phyloP scores from a whole-genome alignment of 2,888 invertebrate species.

The Argyresthia goedartella region DNA sequence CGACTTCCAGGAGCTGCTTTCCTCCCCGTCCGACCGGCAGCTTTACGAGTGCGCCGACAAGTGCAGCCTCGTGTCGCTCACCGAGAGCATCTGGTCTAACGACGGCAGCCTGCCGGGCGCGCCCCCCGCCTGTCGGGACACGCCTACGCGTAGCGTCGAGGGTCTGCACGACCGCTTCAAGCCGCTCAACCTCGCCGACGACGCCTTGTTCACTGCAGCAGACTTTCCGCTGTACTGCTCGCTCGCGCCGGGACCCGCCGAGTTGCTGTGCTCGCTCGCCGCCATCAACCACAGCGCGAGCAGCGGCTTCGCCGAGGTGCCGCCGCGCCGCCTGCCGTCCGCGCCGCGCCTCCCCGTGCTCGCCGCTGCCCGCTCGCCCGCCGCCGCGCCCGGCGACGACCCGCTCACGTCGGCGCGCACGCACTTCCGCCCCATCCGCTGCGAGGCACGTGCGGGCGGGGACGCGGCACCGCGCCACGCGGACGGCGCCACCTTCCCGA shows the following conservation, averaged over 20 bases:
- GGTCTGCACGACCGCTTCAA: conserved; percentile 33
- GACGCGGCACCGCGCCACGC: conserved; percentile 24
- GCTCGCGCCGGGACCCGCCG: conserved; percentile 43
- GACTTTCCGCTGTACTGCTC: conserved; percentile 46
- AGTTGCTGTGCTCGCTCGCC: conserved; percentile 62
- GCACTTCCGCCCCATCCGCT: conserved; percentile 32
- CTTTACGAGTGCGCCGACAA: too few species aligned
- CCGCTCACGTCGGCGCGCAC: conserved; percentile 76
- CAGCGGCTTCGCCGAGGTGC: conserved; percentile 8
- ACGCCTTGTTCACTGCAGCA: conserved; percentile 16
- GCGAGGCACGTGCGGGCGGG: conserved; percentile 64
- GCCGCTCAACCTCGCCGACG: conserved; percentile 36
- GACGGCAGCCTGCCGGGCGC: conserved; percentile 49
- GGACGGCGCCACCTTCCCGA: conserved; percentile 70
- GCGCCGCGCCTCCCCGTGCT: conserved; percentile 23
- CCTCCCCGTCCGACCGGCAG: conserved; percentile 65
- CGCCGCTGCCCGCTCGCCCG: conserved; percentile 30
- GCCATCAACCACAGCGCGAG: conserved; percentile 73
- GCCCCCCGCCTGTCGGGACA: conserved; percentile 16
- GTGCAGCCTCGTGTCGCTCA: conserved; percentile 61
- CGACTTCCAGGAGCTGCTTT: conserved; percentile 70
- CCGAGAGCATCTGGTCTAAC: conserved; percentile 66
- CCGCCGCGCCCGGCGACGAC: conserved; percentile 67
- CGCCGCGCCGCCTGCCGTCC: conserved; percentile 8
- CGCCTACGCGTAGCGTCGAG: conserved; percentile 6